Base-by-base conservation (phyloP, 2,113 vertebrate genomes). In the Archilochus colubris region DNA sequence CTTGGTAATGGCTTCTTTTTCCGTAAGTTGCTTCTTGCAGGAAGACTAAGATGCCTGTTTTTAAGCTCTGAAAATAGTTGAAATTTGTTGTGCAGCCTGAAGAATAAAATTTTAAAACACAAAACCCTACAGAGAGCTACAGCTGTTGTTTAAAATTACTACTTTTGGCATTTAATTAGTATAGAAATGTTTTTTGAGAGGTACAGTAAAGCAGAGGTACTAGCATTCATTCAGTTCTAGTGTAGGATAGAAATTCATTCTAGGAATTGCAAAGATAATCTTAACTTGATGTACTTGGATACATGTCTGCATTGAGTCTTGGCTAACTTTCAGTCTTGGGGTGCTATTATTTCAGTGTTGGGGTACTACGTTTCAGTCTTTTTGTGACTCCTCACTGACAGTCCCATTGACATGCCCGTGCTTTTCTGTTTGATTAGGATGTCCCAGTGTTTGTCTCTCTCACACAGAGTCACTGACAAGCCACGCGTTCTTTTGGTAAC, bases 361-460 rank as follows among this genome's bases (percentile, higher is more conserved):
- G 48, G 10, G 33, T 61, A 9, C 30, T 20, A 20, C 10, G 7
- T 31, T 23, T 80, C 30, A 8, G 40, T 31, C 31, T 70, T 12
- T 6, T 36, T 40, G 66, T 31, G 58, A 54, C 38, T 54, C 12
- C 4, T 30, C 27, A 33, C 44, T 40, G 9, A 28, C 3, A 27
- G 25, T 24, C 64, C 9, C 57, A 33, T 5, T 20, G 44, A 13
- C 14, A 0, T 5, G 8, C 30, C 53, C 3, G 0, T 18, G 36
- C 33, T 51, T 38, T 84, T 30, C 31, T 80, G 27, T 36, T 62
- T 51, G 57, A 1, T 27, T 11, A 24, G 21, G 3, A 50, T 43
- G 7, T 27, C 22, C 24, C 4, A 17, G 14, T 36, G 17, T 33
- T 30, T 63, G 22, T 72, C 44, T 15, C 38, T n/a, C 27, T 30